Evolutionary conservation across 1,140 invertebrate genomes (phyloP).

Genomic region (Lepidotrigona ventralis): DNA sequence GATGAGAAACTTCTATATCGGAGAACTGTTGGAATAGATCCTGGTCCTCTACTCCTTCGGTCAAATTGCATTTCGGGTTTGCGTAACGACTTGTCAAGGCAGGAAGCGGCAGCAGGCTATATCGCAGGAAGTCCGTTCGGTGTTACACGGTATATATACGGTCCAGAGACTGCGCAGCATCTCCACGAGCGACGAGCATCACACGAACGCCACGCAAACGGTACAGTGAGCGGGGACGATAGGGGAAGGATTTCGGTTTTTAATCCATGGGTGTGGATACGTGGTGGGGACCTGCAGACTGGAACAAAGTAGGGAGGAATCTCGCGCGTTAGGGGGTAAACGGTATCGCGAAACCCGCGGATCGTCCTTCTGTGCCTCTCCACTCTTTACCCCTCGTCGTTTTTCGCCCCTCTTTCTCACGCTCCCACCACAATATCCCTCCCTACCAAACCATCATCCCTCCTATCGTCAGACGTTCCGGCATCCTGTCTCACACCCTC

Average conservation of each 20-base stretch:
- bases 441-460: conserved; percentile 38
- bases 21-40: not conserved
- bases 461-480: conserved; percentile 46
- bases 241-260: conserved; percentile 73
- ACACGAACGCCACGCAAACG: conserved; percentile 49
- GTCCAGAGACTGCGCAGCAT: conserved; percentile 59
- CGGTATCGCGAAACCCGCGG: conserved; percentile 10
- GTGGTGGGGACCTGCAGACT: conserved; percentile 58
- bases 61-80: conserved; percentile 20
- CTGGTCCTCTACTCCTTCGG: no score
- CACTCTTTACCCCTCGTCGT: not conserved
- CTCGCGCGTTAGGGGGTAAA: conserved; percentile 16
- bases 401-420: conserved; percentile 16
- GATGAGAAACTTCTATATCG: not conserved
- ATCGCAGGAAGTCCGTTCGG: conserved; percentile 25
- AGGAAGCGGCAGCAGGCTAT: conserved; percentile 7
- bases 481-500: conserved; percentile 49
- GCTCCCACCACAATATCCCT: not conserved
- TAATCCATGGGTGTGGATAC: conserved; percentile 77
- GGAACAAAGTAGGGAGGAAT: conserved; percentile 39
- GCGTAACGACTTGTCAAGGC: not conserved
- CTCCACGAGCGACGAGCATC: conserved; percentile 6
- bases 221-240: conserved; percentile 26
- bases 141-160: conserved; percentile 9
- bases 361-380: conserved; percentile 16